Percentiles rank a stretch among this genome's conserved stretches.
These are phyloP conservation scores for Acanthosoma haemorrhoidale DNA, from an alignment of 2,888 invertebrate species.

Conservation along the genomic window DNA sequence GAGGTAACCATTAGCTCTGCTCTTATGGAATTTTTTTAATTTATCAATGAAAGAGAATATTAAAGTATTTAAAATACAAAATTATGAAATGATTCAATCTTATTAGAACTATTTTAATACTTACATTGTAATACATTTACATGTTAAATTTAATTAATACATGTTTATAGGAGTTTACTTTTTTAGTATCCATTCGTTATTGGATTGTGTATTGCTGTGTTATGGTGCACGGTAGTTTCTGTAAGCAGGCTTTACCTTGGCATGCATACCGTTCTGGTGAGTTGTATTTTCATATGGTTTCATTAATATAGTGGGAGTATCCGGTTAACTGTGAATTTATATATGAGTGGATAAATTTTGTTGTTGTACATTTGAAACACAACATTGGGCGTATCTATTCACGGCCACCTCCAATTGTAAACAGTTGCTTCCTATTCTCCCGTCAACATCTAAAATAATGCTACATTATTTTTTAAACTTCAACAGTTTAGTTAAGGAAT, in stretches of 20 bases:
- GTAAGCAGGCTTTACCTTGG: slow-evolving; percentile 83
- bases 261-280: slow-evolving; percentile 86
- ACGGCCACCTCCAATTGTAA: no score
- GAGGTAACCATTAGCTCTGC: no score
- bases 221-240: slow-evolving; percentile 70
- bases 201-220: slow-evolving; percentile 48
- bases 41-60: background rate
- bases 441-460: no score
- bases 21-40: no score
- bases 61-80: background rate
- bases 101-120: background rate
- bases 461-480: no score
- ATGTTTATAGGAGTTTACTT: slow-evolving; percentile 31
- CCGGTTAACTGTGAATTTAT: no score
- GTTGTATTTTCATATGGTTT: slow-evolving; percentile 42
- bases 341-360: no score
- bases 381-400: no score
- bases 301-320: slow-evolving; percentile 71
- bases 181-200: slow-evolving; percentile 49
- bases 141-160: background rate
- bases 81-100: background rate
- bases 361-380: no score
- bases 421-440: no score
- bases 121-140: background rate
- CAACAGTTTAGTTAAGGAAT: no score